Conservation (phyloP, 2,888 invertebrate species). For the Drosophila subquinaria region DNA sequence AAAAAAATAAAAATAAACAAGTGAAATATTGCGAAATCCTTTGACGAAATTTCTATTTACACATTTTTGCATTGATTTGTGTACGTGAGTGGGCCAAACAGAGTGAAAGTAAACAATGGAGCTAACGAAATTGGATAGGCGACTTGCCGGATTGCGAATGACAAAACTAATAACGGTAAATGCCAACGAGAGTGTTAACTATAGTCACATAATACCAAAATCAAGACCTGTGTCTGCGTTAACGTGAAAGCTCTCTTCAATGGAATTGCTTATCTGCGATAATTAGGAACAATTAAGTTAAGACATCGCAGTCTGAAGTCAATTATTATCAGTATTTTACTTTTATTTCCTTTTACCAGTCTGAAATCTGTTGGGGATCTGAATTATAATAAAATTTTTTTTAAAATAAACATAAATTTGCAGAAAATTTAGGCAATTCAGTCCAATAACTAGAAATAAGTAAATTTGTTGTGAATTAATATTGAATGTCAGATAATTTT, state of each 20-base stretch:
- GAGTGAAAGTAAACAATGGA: constrained; percentile 77
- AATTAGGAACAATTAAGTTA: not conserved
- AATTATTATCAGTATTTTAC: not conserved
- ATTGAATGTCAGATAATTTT: too few relatives aligned
- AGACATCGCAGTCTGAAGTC: not conserved
- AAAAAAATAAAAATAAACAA: not conserved
- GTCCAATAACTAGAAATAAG: too few relatives aligned
- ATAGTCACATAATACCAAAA: constrained; percentile 36
- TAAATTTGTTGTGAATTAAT: too few relatives aligned
- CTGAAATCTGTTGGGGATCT: not conserved
- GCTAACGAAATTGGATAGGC: constrained; percentile 77
- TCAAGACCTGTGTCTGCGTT: constrained; percentile 2
- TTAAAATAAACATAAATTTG: too few relatives aligned
- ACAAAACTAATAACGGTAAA: constrained; percentile 80
- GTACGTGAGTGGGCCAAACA: constrained; percentile 32
- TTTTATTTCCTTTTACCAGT: not conserved
- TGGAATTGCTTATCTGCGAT: not conserved
- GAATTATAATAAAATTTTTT: too few relatives aligned
- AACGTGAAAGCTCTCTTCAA: not conserved
- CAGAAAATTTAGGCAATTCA: too few relatives aligned
- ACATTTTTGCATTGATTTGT: constrained; percentile 37
- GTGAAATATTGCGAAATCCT: constrained; percentile 63
- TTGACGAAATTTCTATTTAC: constrained; percentile 53
- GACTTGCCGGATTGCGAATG: constrained; percentile 61
- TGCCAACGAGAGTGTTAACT: constrained; percentile 33